Evolutionary conservation across 2,888 invertebrate genomes (phyloP), one percentile per base, ranked within the genome.

Genomic region (Scaptomyza flava): DNA sequence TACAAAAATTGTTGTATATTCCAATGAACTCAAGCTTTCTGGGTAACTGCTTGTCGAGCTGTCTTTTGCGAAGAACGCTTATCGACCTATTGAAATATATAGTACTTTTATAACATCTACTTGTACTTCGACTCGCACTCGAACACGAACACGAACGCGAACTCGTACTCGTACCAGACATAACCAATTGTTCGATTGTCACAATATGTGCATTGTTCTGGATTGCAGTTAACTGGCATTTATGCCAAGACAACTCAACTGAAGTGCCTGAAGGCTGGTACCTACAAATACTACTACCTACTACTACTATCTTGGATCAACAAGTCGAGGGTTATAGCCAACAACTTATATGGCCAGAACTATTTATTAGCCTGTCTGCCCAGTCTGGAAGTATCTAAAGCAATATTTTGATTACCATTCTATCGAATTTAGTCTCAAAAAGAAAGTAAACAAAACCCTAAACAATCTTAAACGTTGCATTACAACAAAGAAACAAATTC

Each of bases 231-330:
- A 50, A 14, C 42, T 48, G 75, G 57, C 60, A 74, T 68, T 68
- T 68, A 48, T 72, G 72, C 67, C 72, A 51, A 53, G 68, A 50
- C 27, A 67, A 23, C 17, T 27, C 30, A 54, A 6, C 33, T 67
- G 20, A 31, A 64, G 72, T 66, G 65, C 38, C 53, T 31, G 65
- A 71, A 72, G 66, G 72, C 63, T 63, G 57, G 48, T 47, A 48
- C 14, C 14, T 27, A 11, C 31, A 41, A 9, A 14, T 20, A 43
- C 41, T 50, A 50, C 34, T n/a, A n/a, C n/a, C n/a, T n/a, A n/a
- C n/a, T n/a, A n/a, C n/a, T n/a, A n/a, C 34, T 34, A n/a, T 50
- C 5, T 30, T 42, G 36, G 17, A 17, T 56, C 27, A 30, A 48
- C 9, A 56, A 43, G 34, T 53, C n/a, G 11, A 14, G 12, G 30